A percentile compares a stretch with the other conserved stretches of the same genome.
Conservation (phyloP, 2,797 vertebrate species). For the Furcifer pardalis region DNA sequence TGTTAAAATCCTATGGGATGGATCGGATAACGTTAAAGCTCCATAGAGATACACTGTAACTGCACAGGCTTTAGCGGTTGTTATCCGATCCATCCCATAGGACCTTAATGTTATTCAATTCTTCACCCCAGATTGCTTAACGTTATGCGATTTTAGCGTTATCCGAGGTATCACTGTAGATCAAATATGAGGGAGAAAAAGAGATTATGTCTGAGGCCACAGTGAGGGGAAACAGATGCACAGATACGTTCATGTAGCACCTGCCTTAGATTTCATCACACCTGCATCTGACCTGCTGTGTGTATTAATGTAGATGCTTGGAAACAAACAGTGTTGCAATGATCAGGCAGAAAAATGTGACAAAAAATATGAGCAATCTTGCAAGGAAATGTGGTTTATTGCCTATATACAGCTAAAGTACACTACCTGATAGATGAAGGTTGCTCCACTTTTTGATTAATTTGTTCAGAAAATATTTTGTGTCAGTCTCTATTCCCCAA, state of each 20-base stretch:
- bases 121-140: too few relatives aligned
- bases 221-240: neutral
- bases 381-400: neutral
- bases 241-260: neutral
- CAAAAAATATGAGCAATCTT: neutral
- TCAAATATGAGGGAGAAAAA: neutral
- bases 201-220: neutral
- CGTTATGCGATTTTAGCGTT: too few relatives aligned
- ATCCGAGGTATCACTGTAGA: too few relatives aligned
- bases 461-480: constrained; percentile 30
- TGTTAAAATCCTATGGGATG: too few relatives aligned
- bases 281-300: neutral
- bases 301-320: neutral
- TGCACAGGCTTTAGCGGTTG: too few relatives aligned
- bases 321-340: neutral
- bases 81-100: too few relatives aligned
- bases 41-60: too few relatives aligned
- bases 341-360: neutral
- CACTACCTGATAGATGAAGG: constrained; percentile 15
- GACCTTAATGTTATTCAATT: too few relatives aligned
- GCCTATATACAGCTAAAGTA: neutral
- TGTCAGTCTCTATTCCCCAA: constrained; percentile 3
- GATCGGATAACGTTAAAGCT: too few relatives aligned
- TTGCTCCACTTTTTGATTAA: constrained; percentile 39
- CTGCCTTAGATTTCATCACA: neutral